These are phyloP conservation scores for Lemur catta DNA, from an alignment of 2,797 vertebrate genomes.

Conservation along the genomic window DNA sequence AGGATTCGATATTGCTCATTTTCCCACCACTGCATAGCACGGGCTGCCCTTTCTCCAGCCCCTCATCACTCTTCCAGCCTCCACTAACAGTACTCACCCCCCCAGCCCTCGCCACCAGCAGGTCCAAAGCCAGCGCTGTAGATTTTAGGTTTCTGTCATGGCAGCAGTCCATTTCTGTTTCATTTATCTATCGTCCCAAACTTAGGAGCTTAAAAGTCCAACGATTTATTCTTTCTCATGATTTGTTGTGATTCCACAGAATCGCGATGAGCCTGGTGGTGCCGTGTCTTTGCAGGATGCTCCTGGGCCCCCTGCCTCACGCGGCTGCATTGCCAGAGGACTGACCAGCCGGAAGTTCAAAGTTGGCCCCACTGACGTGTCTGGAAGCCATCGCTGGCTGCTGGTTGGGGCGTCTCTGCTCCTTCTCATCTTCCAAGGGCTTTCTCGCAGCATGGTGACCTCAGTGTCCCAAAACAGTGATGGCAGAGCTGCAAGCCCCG, in stretches of 20 bases:
- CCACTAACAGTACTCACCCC: accelerated
- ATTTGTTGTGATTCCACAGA: neutral
- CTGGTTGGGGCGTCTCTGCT: neutral
- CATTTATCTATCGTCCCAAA: neutral
- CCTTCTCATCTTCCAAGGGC: neutral
- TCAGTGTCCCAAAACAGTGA: neutral
- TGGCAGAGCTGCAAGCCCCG: neutral
- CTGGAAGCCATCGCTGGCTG: neutral
- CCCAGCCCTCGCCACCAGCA: neutral
- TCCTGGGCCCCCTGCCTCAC: neutral
- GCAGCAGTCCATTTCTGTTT: neutral
- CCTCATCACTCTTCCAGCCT: no score
- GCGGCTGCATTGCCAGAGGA: accelerated
- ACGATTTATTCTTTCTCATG: neutral
- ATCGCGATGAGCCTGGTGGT: neutral
- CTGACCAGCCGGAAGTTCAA: neutral
- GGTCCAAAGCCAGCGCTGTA: neutral
- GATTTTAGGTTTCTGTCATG: neutral
- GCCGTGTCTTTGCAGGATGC: neutral
- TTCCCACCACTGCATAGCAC: neutral
- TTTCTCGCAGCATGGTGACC: neutral
- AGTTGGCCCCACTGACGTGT: neutral
- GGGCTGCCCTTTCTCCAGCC: neutral
- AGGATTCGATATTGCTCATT: neutral
- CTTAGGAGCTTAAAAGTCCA: neutral